These are phyloP conservation scores for Tigriopus japonicus DNA, from an alignment of 1,140 invertebrate genomes.

Conservation along the genomic window DNA sequence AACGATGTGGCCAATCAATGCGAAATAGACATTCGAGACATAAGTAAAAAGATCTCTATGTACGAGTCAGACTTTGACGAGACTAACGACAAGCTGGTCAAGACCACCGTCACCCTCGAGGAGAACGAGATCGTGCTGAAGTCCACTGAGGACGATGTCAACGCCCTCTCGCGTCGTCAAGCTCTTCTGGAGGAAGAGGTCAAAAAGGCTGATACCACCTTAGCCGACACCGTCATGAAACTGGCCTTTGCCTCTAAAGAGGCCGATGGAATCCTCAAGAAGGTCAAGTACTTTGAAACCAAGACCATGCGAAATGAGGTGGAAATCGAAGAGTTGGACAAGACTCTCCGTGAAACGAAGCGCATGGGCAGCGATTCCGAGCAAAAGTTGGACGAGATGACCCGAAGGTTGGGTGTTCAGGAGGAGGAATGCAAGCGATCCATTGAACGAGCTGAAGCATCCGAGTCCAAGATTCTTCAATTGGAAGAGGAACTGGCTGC, in stretches of 20 bases:
- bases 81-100: slow-evolving; percentile 11
- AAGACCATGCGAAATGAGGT: slow-evolving; percentile 14
- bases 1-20: slow-evolving; percentile 8
- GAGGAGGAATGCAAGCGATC: slow-evolving; percentile 11
- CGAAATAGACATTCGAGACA: slow-evolving; percentile 10
- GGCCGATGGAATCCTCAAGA: slow-evolving; percentile 9
- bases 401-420: slow-evolving; percentile 1
- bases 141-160: slow-evolving; percentile 7
- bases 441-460: background rate
- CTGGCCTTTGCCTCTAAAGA: slow-evolving; percentile 11
- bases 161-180: slow-evolving; percentile 4
- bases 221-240: slow-evolving; percentile 11
- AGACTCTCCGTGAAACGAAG: slow-evolving; percentile 4
- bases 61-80: slow-evolving; percentile 6
- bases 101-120: background rate
- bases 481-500: background rate
- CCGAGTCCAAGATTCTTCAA: background rate
- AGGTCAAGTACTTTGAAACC: slow-evolving; percentile 14
- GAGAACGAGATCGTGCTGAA: slow-evolving; percentile 10
- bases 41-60: background rate
- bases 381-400: slow-evolving; percentile 12
- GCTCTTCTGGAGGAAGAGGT: slow-evolving; percentile 10
- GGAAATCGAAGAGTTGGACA: slow-evolving; percentile 12
- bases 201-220: slow-evolving; percentile 5
- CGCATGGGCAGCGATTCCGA: slow-evolving; percentile 9